Percentiles rank a stretch among this genome's conserved stretches.
These are phyloP conservation scores for Decapterus maruadsi DNA, from an alignment of 2,797 vertebrate species.

Conservation along the genomic window DNA sequence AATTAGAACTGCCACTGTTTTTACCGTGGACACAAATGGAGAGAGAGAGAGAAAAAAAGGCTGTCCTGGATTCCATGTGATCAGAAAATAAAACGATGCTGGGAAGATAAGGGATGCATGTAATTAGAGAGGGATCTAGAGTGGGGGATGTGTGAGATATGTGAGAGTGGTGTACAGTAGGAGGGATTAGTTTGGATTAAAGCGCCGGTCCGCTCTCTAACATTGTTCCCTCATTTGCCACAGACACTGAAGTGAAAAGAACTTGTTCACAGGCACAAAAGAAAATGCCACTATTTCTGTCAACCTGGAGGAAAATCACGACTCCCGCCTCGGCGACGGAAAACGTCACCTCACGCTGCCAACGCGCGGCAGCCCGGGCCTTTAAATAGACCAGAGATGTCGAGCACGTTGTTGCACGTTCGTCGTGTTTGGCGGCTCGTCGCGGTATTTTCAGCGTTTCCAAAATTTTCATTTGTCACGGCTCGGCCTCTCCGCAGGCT, in stretches of 20 bases:
- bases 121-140: slow-evolving; percentile 49
- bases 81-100: slow-evolving; percentile 26
- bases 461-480: background rate
- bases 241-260: slow-evolving; percentile 42
- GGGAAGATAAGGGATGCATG: slow-evolving; percentile 29
- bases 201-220: slow-evolving; percentile 51
- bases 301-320: slow-evolving; percentile 39
- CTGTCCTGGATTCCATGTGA: slow-evolving; percentile 11
- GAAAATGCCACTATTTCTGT: slow-evolving; percentile 43
- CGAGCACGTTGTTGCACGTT: slow-evolving; percentile 1
- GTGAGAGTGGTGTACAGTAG: slow-evolving; percentile 43
- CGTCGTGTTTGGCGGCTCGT: slow-evolving; percentile 12
- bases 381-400: slow-evolving; percentile 33
- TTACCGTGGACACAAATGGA: slow-evolving; percentile 15
- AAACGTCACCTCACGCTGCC: slow-evolving; percentile 10
- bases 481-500: background rate
- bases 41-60: background rate
- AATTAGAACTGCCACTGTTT: slow-evolving; percentile 23
- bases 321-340: slow-evolving; percentile 11
- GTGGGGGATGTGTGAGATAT: slow-evolving; percentile 17
- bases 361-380: slow-evolving; percentile 18
- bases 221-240: slow-evolving; percentile 44
- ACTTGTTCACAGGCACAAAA: slow-evolving; percentile 20
- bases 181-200: slow-evolving; percentile 71
- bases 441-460: slow-evolving; percentile 7